Conservation (phyloP, 2,797 vertebrate species). For the Myotis daubentonii region DNA sequence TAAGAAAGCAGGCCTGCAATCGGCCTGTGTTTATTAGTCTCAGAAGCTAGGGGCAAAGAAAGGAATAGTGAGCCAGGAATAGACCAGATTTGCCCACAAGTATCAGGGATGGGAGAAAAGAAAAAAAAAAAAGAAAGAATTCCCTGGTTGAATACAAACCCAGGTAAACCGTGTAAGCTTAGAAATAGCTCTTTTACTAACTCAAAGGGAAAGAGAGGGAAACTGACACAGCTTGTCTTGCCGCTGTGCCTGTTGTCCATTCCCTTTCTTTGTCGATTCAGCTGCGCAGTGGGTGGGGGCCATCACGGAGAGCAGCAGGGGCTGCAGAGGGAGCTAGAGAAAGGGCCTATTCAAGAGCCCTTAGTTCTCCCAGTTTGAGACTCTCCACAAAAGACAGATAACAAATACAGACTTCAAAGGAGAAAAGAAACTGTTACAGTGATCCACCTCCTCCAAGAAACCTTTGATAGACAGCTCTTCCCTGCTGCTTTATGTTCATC, state of each 20-base stretch:
- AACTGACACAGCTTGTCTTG: constrained; percentile 79
- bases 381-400: constrained; percentile 74
- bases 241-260: constrained; percentile 54
- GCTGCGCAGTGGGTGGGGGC: constrained; percentile 35
- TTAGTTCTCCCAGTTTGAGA: constrained; percentile 65
- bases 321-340: constrained; percentile 61
- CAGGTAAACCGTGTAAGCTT: constrained; percentile 75
- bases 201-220: constrained; percentile 72
- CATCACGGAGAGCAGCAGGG: constrained; percentile 73
- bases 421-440: constrained; percentile 42
- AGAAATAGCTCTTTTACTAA: constrained; percentile 80
- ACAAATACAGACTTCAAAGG: constrained; percentile 73
- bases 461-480: constrained; percentile 37
- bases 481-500: constrained; percentile 15
- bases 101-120: constrained; percentile 60
- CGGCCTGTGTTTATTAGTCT: constrained; percentile 40
- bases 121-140: constrained; percentile 60
- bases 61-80: constrained; percentile 50
- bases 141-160: constrained; percentile 73
- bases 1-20: neutral
- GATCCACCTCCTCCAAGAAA: constrained; percentile 56
- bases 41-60: neutral
- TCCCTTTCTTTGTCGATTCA: constrained; percentile 73
- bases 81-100: constrained; percentile 66
- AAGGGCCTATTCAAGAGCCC: constrained; percentile 71